phyloP scores from a whole-genome alignment of 2,113 vertebrate genomes.

The Entelurus aequoreus region DNA sequence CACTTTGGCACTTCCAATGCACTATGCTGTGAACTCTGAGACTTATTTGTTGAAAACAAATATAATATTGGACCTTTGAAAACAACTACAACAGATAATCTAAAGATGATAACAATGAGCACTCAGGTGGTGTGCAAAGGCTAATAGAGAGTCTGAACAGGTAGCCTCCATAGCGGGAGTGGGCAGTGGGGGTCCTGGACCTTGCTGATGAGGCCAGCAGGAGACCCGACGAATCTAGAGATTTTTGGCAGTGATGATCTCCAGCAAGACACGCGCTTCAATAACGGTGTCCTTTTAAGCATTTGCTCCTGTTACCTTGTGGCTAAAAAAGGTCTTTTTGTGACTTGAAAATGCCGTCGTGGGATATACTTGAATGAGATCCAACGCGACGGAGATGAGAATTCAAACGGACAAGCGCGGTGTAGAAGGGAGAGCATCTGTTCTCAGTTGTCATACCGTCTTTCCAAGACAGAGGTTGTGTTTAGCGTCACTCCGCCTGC shows the following conservation, averaged over 20 bases:
- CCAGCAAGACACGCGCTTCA: background rate
- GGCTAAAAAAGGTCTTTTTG: background rate
- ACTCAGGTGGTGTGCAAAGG: background rate
- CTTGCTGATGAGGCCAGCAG: constrained; percentile 2
- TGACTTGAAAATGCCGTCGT: no score
- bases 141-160: background rate
- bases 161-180: background rate
- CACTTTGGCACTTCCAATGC: no score
- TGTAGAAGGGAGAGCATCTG: background rate
- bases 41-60: no score
- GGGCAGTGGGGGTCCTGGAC: background rate
- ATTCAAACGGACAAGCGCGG: background rate
- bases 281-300: background rate
- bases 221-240: background rate
- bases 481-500: constrained; percentile 21
- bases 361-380: no score
- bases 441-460: background rate
- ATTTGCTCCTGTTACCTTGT: background rate
- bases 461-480: background rate
- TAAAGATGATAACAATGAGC: background rate
- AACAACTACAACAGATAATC: background rate
- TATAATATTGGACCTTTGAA: no score
- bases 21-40: no score
- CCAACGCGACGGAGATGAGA: no score
- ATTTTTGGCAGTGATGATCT: background rate